Percentiles rank a stretch among this genome's conserved stretches.
Conservation (phyloP, 1,140 invertebrate genomes). For the Drosophila biarmipes region DNA sequence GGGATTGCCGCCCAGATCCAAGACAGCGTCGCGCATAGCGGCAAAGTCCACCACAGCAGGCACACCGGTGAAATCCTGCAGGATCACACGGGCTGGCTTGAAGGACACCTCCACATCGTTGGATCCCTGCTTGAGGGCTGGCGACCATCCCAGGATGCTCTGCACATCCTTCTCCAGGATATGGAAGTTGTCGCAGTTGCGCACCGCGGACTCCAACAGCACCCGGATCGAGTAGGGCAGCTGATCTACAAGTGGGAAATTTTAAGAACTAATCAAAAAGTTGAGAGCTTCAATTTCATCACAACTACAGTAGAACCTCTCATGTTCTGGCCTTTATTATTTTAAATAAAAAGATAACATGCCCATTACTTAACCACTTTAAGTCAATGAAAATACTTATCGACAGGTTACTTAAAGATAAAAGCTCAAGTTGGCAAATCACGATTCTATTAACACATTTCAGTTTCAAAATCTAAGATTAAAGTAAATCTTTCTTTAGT, state of each 20-base stretch:
- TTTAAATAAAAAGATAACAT: background rate
- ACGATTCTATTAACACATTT: background rate
- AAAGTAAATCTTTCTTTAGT: background rate
- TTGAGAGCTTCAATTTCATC: background rate
- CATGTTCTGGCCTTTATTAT: background rate
- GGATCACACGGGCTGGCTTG: slow-evolving; percentile 96
- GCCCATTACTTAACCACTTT: background rate
- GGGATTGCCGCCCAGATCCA: slow-evolving; percentile 93
- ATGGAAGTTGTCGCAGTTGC: slow-evolving; percentile 98
- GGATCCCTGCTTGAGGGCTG: slow-evolving; percentile 87
- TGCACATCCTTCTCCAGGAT: slow-evolving; percentile 93
- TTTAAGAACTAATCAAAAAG: background rate
- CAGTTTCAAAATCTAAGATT: too few relatives aligned
- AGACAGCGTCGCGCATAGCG: slow-evolving; percentile 98
- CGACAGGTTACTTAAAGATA: background rate
- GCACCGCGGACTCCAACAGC: slow-evolving; percentile 96
- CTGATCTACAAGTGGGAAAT: slow-evolving; percentile 84
- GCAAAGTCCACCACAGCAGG: slow-evolving; percentile 99
- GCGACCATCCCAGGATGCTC: slow-evolving; percentile 96
- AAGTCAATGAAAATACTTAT: background rate
- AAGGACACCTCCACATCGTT: slow-evolving; percentile 97
- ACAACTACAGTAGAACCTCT: background rate
- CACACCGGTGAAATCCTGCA: slow-evolving; percentile 99
- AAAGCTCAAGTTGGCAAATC: background rate
- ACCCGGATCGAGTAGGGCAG: slow-evolving; percentile 98